These are phyloP conservation scores for Apus apus DNA, from an alignment of 2,113 vertebrate genomes.

Conservation along the genomic window DNA sequence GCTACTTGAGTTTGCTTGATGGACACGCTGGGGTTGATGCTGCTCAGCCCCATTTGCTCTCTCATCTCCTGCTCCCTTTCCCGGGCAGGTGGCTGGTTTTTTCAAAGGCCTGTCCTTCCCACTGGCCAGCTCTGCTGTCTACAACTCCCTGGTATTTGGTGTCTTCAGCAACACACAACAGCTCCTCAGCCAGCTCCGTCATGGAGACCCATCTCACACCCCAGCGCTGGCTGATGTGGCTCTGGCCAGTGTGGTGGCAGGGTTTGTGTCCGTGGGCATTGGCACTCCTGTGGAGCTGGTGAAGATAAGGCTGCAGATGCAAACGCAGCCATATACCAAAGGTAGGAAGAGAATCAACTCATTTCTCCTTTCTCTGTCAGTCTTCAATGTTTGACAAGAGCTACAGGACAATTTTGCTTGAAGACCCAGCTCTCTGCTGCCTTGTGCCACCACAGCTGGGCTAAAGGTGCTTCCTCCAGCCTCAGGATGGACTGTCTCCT, in stretches of 20 bases:
- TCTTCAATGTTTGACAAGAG: fast-evolving
- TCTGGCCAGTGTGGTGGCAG: constrained; percentile 85
- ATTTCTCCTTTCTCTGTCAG: not conserved
- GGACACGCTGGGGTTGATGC: not conserved
- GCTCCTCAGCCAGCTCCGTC: constrained; percentile 81
- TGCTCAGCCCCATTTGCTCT: not conserved
- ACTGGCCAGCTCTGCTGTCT: constrained; percentile 86
- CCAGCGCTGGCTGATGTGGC: constrained; percentile 79
- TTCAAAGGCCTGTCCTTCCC: constrained; percentile 99
- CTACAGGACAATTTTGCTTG: not conserved
- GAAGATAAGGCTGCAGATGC: constrained; percentile 97
- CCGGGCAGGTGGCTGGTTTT: constrained; percentile 84
- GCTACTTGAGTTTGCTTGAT: not conserved
- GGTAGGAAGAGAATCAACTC: constrained; percentile 71
- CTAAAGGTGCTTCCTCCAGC: not conserved
- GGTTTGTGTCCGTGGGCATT: constrained; percentile 85
- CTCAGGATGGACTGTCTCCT: not conserved
- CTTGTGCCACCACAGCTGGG: not conserved
- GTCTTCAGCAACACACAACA: constrained; percentile 89
- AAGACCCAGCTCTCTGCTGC: not conserved
- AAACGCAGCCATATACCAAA: constrained; percentile 79
- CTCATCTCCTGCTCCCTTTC: not conserved
- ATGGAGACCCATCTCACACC: constrained; percentile 43
- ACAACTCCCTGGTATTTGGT: constrained; percentile 93
- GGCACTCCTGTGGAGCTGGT: constrained; percentile 92